These are phyloP conservation scores for Hydraecia micacea DNA, from an alignment of 2,888 invertebrate genomes.

Conservation along the genomic window DNA sequence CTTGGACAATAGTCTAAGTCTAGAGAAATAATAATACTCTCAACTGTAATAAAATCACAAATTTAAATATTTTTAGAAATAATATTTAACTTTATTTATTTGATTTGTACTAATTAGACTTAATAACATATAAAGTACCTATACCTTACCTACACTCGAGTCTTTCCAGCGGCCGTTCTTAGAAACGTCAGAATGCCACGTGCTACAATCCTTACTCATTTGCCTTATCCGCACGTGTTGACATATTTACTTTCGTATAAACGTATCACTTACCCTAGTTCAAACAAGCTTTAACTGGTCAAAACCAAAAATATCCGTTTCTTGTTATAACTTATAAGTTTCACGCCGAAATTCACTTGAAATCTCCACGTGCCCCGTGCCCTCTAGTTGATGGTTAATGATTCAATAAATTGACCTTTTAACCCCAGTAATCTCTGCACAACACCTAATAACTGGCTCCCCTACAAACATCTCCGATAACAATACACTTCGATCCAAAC, in stretches of 20 bases:
- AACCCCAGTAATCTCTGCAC: not conserved
- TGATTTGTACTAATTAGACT: not conserved
- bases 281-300: not conserved
- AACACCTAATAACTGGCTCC: constrained; percentile 26
- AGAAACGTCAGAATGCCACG: not conserved
- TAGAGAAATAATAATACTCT: not conserved
- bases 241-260: not conserved
- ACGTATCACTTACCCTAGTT: not conserved
- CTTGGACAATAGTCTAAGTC: not conserved
- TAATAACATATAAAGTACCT: not conserved
- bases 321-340: not conserved
- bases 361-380: not conserved
- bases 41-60: not conserved
- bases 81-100: not conserved
- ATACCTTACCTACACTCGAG: not conserved
- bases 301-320: not conserved
- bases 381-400: not conserved
- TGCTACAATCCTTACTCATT: not conserved
- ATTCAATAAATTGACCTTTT: constrained; percentile 2
- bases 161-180: no score
- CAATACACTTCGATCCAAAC: constrained; percentile 62
- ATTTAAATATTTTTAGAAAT: no score
- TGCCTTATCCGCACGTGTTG: not conserved
- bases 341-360: not conserved
- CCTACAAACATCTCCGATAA: constrained; percentile 30